Base-by-base conservation (phyloP, 1,140 invertebrate species). In the Pogonomyrmex californicus region DNA sequence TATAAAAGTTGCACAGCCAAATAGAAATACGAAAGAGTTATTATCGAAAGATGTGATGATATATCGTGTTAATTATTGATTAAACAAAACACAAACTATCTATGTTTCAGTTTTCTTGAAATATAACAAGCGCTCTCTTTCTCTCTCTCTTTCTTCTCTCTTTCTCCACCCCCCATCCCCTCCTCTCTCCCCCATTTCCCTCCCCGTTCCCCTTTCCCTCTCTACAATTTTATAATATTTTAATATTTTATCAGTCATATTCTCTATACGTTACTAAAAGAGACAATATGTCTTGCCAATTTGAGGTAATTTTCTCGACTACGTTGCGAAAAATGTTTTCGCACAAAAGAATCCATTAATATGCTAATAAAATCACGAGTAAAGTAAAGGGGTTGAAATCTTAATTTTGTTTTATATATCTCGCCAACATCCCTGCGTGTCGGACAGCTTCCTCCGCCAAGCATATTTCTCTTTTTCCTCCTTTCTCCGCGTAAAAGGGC, bases 401-500 rank as follows among this genome's bases (percentile, higher is more conserved):
- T 81, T 81, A 41, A 68, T 68, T 56, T 44, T 79, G 44, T 65
- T 51, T 65, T 68, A 56, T 54, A 68, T 66, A 10, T 54, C 47
- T 33, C n/a, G 5, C 36, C n/a, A 23, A 14, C 38, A 36, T 7
- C n/a, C n/a, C 6, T 38, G 14, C 30, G n/a, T 12, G 36, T 44
- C 23, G 49, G 77, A 47, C 30, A 41, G 77, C 23, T 68, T 81
- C 63, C 77, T 56, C 65, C 49, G 6, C 12, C 77, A 44, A 7
- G 36, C 62, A 44, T 38, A 68, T 68, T 68, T 47, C 63, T 44
- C 77, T 63, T 81, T 79, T 60, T 54, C 49, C 49, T 86, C 63
- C 63, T 56, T 81, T 81, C 62, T 36, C 77, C 49, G 49, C 12
- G 51, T 81, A 81, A 81, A 81, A 68, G 49, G 38, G 77, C 77